Conservation (phyloP, 2,797 vertebrate genomes). For the Glyptemys insculpta region DNA sequence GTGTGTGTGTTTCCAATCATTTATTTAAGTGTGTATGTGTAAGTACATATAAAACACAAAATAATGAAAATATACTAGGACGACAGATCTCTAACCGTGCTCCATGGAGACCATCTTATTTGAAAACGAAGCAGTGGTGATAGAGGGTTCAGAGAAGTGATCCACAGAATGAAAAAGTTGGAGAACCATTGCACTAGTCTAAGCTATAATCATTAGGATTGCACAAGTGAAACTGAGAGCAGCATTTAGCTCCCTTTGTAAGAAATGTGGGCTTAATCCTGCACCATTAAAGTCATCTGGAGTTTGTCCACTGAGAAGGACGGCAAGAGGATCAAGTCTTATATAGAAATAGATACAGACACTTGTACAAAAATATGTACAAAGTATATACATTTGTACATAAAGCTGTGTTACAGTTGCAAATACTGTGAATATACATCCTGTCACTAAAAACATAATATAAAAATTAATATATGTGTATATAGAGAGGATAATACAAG, state of each 20-base stretch:
- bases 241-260: background rate
- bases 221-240: background rate
- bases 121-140: background rate
- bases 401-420: background rate
- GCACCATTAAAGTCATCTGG: background rate
- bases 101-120: background rate
- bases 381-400: background rate
- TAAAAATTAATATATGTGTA: background rate
- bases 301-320: background rate
- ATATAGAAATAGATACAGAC: background rate
- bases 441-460: background rate
- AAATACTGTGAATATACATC: background rate
- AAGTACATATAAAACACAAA: background rate
- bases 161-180: background rate
- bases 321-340: background rate
- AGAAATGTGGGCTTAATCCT: background rate
- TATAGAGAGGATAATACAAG: background rate
- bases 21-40: background rate
- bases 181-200: background rate
- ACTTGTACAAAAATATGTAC: background rate
- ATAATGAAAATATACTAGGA: background rate
- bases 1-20: slow-evolving; percentile 46
- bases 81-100: background rate
- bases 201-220: background rate
- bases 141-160: background rate